Evolutionary conservation across 2,888 invertebrate species (phyloP).

Genomic region (Papilio elwesi): DNA sequence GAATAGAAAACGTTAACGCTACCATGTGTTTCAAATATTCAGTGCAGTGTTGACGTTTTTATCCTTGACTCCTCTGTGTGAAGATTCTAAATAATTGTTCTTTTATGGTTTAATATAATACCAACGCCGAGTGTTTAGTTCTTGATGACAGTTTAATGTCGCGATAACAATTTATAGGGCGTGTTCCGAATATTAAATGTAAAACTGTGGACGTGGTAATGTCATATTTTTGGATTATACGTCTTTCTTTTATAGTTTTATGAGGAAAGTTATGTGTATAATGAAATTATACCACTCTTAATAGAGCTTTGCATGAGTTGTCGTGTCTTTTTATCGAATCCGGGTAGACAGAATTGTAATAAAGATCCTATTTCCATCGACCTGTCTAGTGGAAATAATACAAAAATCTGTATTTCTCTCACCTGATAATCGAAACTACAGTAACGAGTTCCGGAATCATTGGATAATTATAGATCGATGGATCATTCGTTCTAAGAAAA

Average conservation of each 20-base stretch:
- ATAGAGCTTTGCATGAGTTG: neutral
- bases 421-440: no score
- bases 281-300: neutral
- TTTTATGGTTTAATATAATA: slow-evolving; percentile 70
- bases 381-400: no score
- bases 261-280: slow-evolving; percentile 19
- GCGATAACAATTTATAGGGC: slow-evolving; percentile 56
- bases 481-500: no score
- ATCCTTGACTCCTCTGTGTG: slow-evolving; percentile 68
- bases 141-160: slow-evolving; percentile 71
- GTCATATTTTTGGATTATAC: slow-evolving; percentile 29
- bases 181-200: slow-evolving; percentile 46
- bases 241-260: slow-evolving; percentile 42
- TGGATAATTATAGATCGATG: no score
- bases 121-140: slow-evolving; percentile 77
- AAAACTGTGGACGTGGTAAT: slow-evolving; percentile 10
- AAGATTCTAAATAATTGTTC: slow-evolving; percentile 74
- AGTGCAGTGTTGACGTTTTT: slow-evolving; percentile 72
- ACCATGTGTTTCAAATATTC: slow-evolving; percentile 70
- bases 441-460: no score
- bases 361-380: neutral
- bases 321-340: neutral
- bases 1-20: slow-evolving; percentile 48
- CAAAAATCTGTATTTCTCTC: no score
- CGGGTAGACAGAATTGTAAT: neutral